Evolutionary conservation across 2,797 vertebrate species (phyloP).

Genomic region (Hybognathus amarus): DNA sequence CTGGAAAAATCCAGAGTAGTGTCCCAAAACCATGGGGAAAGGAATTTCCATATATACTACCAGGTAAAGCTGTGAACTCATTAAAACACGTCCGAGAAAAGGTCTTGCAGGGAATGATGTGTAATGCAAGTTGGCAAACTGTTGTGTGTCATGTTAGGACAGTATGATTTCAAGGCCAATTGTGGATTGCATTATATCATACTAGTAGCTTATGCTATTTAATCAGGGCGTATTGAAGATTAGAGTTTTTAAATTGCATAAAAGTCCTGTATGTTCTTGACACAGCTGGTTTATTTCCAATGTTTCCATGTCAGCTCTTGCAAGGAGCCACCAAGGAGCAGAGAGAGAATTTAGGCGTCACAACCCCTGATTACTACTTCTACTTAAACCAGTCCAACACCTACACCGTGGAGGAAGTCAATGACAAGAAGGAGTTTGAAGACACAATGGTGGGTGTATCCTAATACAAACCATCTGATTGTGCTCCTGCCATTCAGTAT

Average conservation of each 20-base stretch:
- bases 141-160: background rate
- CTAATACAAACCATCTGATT: slow-evolving; percentile 6
- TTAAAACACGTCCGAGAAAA: background rate
- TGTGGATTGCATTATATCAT: background rate
- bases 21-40: slow-evolving; percentile 82
- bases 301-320: slow-evolving; percentile 71
- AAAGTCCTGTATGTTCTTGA: background rate
- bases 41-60: slow-evolving; percentile 85
- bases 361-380: slow-evolving; percentile 82
- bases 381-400: slow-evolving; percentile 86
- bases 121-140: background rate
- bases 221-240: background rate
- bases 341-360: slow-evolving; percentile 82
- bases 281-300: background rate
- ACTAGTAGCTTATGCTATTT: background rate
- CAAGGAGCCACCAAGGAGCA: slow-evolving; percentile 76
- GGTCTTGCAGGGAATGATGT: background rate
- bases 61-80: slow-evolving; percentile 72
- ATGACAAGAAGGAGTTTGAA: slow-evolving; percentile 81
- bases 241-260: background rate
- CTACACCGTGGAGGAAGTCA: slow-evolving; percentile 82
- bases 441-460: slow-evolving; percentile 79
- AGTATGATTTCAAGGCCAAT: background rate
- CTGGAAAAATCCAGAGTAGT: slow-evolving; percentile 84
- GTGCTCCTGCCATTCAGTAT: background rate